Base-by-base conservation (phyloP, 1,140 invertebrate species). In the Copidosoma floridanum region DNA sequence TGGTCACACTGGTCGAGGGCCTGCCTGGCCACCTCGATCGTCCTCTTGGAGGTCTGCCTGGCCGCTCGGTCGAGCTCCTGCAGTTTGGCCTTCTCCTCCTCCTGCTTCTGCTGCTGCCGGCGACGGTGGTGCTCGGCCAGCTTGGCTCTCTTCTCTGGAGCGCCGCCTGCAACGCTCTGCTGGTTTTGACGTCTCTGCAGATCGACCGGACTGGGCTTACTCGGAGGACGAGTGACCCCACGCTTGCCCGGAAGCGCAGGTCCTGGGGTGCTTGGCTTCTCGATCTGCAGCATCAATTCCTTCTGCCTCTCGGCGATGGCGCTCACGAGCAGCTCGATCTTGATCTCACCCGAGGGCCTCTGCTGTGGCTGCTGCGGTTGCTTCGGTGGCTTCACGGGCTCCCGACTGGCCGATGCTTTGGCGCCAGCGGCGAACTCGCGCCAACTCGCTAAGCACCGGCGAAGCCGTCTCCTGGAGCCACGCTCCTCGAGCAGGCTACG, bases 71-170 rank as follows among this genome's bases (percentile, higher is more conserved):
- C 70, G 18, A 78, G 68, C 47, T 77, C 68, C 16, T 73, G 73
- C 21, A 79, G 18, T 32, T 69, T 77, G 63, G 79, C 61, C 10
- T 78, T 73, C n/a, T 80, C 71, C 7, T 79, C 79, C 5, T 77
- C 68, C 43, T 64, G 70, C 5, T 12, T 56, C 50, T 68, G 76
- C 26, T 78, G 75, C n/a, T n/a, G n/a, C n/a, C n/a, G n/a, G n/a
- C n/a, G n/a, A n/a, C n/a, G n/a, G n/a, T n/a, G n/a, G n/a, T n/a
- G n/a, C 14, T 77, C 69, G 0, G 63, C 71, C 16, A 80, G 43
- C 63, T 74, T 76, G 2, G 64, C 46, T 52, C 51, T 73, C 46
- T 80, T 77, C 14, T 77, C 71, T n/a, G n/a, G n/a, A n/a, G n/a
- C n/a, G n/a, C n/a, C n/a, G n/a, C n/a, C n/a, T n/a, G n/a, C n/a